Conservation (phyloP, 2,797 vertebrate species). For the Hemibagrus guttatus region DNA sequence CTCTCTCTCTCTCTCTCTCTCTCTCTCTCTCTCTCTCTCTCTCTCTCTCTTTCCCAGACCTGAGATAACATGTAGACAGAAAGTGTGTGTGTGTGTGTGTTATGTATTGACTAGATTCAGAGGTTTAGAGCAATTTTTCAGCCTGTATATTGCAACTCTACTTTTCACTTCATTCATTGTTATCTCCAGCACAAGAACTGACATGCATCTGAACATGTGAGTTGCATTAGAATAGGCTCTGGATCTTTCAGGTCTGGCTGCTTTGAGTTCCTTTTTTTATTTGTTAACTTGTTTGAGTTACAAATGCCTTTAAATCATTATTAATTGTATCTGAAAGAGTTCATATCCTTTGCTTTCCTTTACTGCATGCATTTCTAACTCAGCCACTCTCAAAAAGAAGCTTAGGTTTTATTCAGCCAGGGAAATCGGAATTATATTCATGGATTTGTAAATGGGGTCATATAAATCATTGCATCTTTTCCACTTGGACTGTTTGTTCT, state of each 20-base stretch:
- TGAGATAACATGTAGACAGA: conserved; percentile 3
- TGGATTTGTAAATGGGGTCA: not conserved
- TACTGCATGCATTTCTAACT: not conserved
- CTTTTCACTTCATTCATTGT: not conserved
- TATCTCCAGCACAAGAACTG: not conserved
- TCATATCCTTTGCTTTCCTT: not conserved
- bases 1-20: not conserved
- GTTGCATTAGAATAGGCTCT: not conserved
- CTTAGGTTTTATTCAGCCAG: not conserved
- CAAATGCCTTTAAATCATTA: not conserved
- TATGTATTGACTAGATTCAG: not conserved
- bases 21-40: conserved; percentile 56
- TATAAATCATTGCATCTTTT: conserved; percentile 17
- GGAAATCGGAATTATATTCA: not conserved
- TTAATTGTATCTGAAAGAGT: not conserved
- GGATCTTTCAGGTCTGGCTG: not conserved
- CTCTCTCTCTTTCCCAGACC: conserved; percentile 52
- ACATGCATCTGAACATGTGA: not conserved
- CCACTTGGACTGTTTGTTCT: conserved; percentile 13
- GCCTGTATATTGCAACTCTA: not conserved
- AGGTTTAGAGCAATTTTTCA: too few species aligned
- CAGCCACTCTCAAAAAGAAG: not conserved
- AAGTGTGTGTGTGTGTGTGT: not conserved
- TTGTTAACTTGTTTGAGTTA: not conserved
- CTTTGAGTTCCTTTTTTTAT: not conserved